These are phyloP conservation scores for Andricus curvator DNA, from an alignment of 2,888 invertebrate genomes.

Conservation along the genomic window DNA sequence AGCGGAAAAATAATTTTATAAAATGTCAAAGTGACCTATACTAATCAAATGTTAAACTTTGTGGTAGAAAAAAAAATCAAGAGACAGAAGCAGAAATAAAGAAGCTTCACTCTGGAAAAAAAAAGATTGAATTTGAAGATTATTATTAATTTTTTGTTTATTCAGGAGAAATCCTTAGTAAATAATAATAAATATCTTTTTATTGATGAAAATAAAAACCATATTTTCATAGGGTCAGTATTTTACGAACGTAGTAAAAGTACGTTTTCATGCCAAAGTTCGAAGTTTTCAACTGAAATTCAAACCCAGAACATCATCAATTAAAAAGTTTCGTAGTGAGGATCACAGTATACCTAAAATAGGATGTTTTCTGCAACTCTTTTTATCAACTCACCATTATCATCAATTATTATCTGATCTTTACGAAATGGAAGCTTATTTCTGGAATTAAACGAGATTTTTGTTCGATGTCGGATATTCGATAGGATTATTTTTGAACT, in stretches of 20 bases:
- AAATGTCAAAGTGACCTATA: no score
- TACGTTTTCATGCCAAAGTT: not conserved
- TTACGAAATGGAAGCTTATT: not conserved
- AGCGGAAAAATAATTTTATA: no score
- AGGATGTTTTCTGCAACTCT: not conserved
- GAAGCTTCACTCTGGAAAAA: no score
- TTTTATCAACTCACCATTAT: not conserved
- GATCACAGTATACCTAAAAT: not conserved
- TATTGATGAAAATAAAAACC: no score
- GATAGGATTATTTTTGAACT: conserved; percentile 16
- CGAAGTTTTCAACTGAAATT: not conserved
- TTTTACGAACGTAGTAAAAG: not conserved
- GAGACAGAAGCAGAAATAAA: no score
- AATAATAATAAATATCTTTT: no score
- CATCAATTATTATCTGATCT: not conserved
- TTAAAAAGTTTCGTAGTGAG: not conserved
- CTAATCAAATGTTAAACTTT: no score
- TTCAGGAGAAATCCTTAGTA: no score
- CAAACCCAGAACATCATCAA: not conserved
- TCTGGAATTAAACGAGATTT: not conserved
- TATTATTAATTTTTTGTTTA: no score
- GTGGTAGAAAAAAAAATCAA: no score
- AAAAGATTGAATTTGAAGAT: no score
- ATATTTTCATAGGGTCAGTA: not conserved
- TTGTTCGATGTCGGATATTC: not conserved